Percentiles rank a stretch among this genome's conserved stretches.
These are phyloP conservation scores for Sebastes matsubarae DNA, from an alignment of 2,797 vertebrate species.

Conservation along the genomic window DNA sequence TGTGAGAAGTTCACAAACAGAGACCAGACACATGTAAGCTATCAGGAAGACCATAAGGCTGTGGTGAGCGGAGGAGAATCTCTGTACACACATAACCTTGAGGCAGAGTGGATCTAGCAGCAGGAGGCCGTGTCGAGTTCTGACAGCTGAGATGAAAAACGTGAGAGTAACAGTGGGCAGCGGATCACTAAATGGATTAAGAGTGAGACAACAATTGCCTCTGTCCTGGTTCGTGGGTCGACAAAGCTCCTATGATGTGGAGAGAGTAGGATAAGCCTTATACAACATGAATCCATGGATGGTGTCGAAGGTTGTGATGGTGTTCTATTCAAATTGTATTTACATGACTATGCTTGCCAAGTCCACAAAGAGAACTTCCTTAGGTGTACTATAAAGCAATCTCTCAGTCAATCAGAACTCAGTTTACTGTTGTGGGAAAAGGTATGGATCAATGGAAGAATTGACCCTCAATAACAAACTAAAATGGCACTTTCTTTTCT, in stretches of 20 bases:
- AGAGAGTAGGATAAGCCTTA: background rate
- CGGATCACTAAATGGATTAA: background rate
- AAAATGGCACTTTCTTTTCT: background rate
- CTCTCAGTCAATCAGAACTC: background rate
- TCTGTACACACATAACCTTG: background rate
- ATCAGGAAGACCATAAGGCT: background rate
- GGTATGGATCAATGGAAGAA: background rate
- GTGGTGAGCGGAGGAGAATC: background rate
- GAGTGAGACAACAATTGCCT: background rate
- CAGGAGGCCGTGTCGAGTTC: background rate
- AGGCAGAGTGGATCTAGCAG: background rate
- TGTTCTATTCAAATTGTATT: no score
- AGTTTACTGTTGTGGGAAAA: background rate
- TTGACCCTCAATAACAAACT: background rate
- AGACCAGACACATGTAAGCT: background rate
- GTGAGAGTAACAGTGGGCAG: background rate
- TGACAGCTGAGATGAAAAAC: background rate
- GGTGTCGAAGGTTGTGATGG: background rate
- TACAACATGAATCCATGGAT: background rate
- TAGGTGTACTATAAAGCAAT: background rate
- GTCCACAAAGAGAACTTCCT: background rate
- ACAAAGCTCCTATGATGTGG: background rate
- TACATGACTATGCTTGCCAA: background rate
- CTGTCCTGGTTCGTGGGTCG: background rate
- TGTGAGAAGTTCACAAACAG: background rate